Conservation (phyloP, 2,113 vertebrate genomes). For the Phaetusa simplex region DNA sequence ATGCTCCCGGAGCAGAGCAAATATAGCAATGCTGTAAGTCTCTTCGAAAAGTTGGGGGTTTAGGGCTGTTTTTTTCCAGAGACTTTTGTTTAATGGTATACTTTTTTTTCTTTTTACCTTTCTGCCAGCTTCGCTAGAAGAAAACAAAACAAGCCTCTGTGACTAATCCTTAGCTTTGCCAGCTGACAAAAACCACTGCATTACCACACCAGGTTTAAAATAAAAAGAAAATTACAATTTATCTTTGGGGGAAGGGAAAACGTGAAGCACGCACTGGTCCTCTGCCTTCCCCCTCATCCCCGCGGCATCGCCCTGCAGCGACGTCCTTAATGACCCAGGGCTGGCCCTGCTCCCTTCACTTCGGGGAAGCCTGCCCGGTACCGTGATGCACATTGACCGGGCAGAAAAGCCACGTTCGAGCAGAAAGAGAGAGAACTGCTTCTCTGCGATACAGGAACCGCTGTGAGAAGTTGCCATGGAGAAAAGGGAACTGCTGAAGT, state of each 20-base stretch:
- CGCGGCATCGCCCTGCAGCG: neutral
- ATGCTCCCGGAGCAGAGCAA: neutral
- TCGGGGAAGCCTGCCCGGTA: neutral
- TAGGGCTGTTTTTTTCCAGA: neutral
- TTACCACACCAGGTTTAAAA: neutral
- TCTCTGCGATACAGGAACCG: slow-evolving; percentile 54
- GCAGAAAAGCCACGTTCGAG: neutral
- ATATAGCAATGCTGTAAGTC: neutral
- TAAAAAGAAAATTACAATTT: slow-evolving; percentile 18
- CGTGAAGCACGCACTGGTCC: neutral
- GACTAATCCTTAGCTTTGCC: slow-evolving; percentile 31
- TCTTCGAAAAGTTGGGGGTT: neutral
- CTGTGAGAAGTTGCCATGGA: slow-evolving; percentile 74
- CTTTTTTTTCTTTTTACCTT: neutral
- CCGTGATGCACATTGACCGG: neutral
- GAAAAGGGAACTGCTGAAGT: slow-evolving; percentile 69
- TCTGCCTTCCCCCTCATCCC: neutral
- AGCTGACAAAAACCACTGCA: slow-evolving; percentile 9
- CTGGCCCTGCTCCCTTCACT: neutral
- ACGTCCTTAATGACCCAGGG: neutral
- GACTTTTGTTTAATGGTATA: neutral
- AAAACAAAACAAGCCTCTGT: slow-evolving; percentile 32
- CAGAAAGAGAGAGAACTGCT: slow-evolving; percentile 5
- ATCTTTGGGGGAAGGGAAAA: neutral
- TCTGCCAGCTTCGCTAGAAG: neutral